Base-by-base conservation (phyloP, 2,888 invertebrate genomes). In the Lepidochrysops patricia region DNA sequence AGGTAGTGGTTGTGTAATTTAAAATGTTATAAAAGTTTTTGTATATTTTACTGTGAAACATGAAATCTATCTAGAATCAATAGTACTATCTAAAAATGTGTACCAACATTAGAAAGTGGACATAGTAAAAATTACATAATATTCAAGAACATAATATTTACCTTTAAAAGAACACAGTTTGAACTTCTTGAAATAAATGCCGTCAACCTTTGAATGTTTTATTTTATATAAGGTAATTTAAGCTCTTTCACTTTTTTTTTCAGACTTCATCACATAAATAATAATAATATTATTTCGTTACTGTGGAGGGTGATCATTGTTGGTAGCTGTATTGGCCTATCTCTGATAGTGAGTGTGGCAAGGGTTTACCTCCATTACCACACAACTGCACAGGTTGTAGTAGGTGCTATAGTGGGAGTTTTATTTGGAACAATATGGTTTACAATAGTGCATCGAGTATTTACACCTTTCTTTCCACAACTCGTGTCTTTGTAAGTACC, bases 281-380 rank as follows among this genome's bases (percentile, higher is more conserved):
- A 94, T 75, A 94, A 94, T 74, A 93, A 93, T 72, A 91, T 94
- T 71, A 91, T 94, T 74, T 95, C 95, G 72, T 93, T 92, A 70
- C 80, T 95, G 67, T 95, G 95, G 91, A 91, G 94, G 74, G 88
- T 92, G 66, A 82, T 92, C 57, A 92, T 93, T 68, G 91, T 94
- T 58, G 87, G 91, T 37, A 89, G 91, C 50, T 93, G 93, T 68
- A 75, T 93, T 64, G 70, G 82, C 34, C 77, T 92, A 70, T 91
- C 94, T 13, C 66, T 91, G 57, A 80, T 93, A 65, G 93, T 94
- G 57, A 91, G 93, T 73, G 84, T 91, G 73, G 93, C 90, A 76
- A 92, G 97, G 74, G 93, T 97, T 62, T 97, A 97, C 80, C 90
- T 97, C 64, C 93, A 94, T 73, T 97, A 98, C 78, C 97, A 97